Evolutionary conservation across 2,888 invertebrate genomes (phyloP).

Genomic region (Zaprionus bogoriensis): DNA sequence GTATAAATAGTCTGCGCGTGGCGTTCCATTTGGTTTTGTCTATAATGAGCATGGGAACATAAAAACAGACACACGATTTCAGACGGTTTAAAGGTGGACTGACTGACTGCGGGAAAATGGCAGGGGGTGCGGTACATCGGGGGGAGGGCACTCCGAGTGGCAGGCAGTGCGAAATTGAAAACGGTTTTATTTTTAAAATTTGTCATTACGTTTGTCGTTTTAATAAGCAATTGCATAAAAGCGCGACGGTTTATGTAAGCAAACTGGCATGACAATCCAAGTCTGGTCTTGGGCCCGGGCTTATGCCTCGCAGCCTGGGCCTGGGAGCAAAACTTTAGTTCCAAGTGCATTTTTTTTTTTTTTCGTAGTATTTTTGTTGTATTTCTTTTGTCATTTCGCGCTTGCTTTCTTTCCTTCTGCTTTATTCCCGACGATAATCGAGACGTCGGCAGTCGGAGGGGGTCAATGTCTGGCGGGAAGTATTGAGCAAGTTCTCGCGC

Average conservation of each 20-base stretch:
- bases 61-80: slow-evolving; percentile 34
- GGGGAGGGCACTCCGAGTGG: neutral
- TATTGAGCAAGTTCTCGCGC: slow-evolving; percentile 16
- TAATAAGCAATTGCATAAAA: slow-evolving; percentile 64
- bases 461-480: slow-evolving; percentile 48
- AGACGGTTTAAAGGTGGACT: slow-evolving; percentile 32
- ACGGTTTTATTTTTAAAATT: slow-evolving; percentile 66
- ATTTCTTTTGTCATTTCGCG: neutral
- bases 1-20: slow-evolving; percentile 61
- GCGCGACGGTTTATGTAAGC: slow-evolving; percentile 62
- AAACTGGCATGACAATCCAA: slow-evolving; percentile 31
- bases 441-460: slow-evolving; percentile 11
- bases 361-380: slow-evolving; percentile 29
- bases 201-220: slow-evolving; percentile 67
- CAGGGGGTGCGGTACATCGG: neutral
- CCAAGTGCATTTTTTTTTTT: slow-evolving; percentile 31
- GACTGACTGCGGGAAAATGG: neutral
- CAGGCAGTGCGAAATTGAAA: slow-evolving; percentile 64
- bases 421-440: slow-evolving; percentile 36
- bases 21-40: slow-evolving; percentile 48
- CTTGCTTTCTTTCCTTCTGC: slow-evolving; percentile 16
- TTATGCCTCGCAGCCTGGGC: neutral
- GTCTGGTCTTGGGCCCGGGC: neutral
- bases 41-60: slow-evolving; percentile 73
- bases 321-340: slow-evolving; percentile 40